Evolutionary conservation across 2,113 vertebrate genomes (phyloP).

Genomic region (Lophochroa leadbeateri): DNA sequence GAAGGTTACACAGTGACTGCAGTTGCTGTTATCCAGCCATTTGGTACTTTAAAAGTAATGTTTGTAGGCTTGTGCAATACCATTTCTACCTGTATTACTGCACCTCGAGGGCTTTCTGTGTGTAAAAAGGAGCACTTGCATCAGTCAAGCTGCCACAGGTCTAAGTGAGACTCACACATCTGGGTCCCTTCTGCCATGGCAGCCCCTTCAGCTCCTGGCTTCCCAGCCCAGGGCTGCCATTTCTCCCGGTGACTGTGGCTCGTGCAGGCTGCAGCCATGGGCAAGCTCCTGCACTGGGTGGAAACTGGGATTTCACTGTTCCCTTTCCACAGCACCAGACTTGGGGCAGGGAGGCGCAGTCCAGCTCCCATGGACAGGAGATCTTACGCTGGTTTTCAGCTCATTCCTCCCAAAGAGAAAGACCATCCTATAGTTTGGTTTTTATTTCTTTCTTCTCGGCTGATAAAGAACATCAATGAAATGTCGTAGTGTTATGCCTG

Average conservation of each 20-base stretch:
- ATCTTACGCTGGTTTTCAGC: background rate
- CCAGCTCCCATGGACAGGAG: background rate
- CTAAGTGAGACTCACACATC: background rate
- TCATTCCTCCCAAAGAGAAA: background rate
- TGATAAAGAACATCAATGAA: background rate
- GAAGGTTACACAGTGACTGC: background rate
- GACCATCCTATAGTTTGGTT: background rate
- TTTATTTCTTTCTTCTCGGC: background rate
- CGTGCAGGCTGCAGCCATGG: background rate
- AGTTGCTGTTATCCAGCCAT: background rate
- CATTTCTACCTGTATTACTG: background rate
- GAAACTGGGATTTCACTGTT: background rate
- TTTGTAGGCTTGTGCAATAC: background rate
- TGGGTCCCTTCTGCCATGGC: background rate
- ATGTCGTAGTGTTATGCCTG: too few species aligned
- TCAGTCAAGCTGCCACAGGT: background rate
- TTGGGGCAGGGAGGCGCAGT: background rate
- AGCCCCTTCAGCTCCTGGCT: accelerated
- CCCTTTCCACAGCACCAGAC: accelerated
- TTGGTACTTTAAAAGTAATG: background rate
- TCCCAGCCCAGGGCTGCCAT: background rate
- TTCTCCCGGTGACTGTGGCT: accelerated
- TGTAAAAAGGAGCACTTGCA: background rate
- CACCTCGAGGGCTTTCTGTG: background rate
- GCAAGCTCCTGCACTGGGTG: background rate